Evolutionary conservation across 2,113 vertebrate species (phyloP).

Genomic region (Hippopotamus amphibius): DNA sequence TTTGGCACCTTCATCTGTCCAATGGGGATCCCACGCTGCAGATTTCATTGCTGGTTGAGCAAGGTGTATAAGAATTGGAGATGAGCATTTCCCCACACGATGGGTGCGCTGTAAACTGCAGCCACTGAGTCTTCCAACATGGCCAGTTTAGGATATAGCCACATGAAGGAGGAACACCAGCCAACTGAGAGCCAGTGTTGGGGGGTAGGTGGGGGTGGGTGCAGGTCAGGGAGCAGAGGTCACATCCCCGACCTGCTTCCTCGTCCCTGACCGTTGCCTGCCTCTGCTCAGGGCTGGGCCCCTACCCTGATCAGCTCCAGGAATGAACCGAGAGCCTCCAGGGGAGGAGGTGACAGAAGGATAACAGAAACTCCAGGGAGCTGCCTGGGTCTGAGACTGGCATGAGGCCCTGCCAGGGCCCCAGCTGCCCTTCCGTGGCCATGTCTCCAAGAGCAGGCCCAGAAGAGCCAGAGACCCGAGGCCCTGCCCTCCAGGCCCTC

Average conservation of each 20-base stretch:
- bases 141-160: neutral
- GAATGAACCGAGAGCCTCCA: neutral
- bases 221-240: rapidly evolving
- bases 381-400: neutral
- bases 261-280: neutral
- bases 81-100: rapidly evolving
- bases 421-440: neutral
- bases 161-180: rapidly evolving
- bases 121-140: rapidly evolving
- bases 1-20: neutral
- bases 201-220: neutral
- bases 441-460: neutral
- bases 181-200: neutral
- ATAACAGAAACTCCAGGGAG: neutral
- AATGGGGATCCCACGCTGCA: neutral
- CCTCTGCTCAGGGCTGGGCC: neutral
- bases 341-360: neutral
- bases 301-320: rapidly evolving
- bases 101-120: rapidly evolving
- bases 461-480: rapidly evolving
- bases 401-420: neutral
- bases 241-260: neutral
- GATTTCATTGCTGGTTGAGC: neutral
- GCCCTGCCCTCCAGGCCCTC: neutral
- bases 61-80: rapidly evolving